Conservation (phyloP, 92 coral and sea anemone species). For the Nematostella vectensis region DNA sequence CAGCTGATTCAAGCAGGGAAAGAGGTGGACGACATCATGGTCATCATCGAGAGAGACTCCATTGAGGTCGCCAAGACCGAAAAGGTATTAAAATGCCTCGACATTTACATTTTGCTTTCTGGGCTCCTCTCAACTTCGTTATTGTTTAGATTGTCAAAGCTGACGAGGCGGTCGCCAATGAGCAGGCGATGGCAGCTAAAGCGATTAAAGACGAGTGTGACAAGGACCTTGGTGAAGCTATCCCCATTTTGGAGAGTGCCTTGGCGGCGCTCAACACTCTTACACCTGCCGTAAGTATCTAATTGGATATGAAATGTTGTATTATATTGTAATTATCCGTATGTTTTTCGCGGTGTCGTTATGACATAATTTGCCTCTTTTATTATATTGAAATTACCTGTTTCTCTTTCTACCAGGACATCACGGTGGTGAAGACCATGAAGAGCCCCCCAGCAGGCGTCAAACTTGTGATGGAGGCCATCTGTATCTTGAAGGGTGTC, state of each 20-base stretch:
- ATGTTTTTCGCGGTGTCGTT: too few relatives aligned
- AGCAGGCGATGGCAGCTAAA: conserved; percentile 97
- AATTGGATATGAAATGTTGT: too few relatives aligned
- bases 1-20: conserved; percentile 95
- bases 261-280: conserved; percentile 92
- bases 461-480: conserved; percentile 98
- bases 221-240: conserved; percentile 89
- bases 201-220: conserved; percentile 99
- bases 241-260: conserved; percentile 93
- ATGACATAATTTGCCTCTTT: too few relatives aligned
- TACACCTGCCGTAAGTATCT: conserved; percentile 66
- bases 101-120: background rate
- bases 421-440: conserved; percentile 94
- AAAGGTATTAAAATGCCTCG: conserved; percentile 43
- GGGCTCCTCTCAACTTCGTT: background rate
- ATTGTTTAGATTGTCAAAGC: conserved; percentile 82
- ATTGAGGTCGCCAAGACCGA: conserved; percentile 96
- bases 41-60: conserved; percentile 93
- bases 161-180: conserved; percentile 96
- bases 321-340: too few relatives aligned
- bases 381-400: too few relatives aligned
- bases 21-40: conserved; percentile 98
- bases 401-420: conserved; percentile 42
- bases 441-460: conserved; percentile 96
- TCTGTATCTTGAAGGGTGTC: conserved; percentile 91